Conservation (phyloP, 1,140 invertebrate species). For the Ditylenchus dipsaci region DNA sequence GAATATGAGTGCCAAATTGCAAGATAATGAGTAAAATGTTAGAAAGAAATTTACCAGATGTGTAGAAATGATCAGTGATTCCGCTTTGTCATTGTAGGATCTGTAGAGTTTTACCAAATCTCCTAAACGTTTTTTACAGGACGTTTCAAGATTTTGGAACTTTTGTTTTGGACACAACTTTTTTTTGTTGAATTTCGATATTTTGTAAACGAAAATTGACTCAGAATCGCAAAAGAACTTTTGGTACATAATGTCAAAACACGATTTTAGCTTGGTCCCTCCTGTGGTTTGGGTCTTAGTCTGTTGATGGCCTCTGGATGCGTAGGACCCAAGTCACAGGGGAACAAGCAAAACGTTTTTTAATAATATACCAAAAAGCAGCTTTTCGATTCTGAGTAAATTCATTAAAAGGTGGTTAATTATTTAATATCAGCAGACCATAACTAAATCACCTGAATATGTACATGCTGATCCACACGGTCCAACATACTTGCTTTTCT, state of each 20-base stretch:
- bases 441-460: slow-evolving; percentile 21
- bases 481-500: slow-evolving; percentile 31
- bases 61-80: slow-evolving; percentile 50
- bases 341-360: not conserved
- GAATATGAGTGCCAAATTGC: not conserved
- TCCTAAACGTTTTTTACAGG: slow-evolving; percentile 32
- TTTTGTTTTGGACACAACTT: too few species aligned
- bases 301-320: too few species aligned
- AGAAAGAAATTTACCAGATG: slow-evolving; percentile 17
- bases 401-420: too few species aligned
- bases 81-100: slow-evolving; percentile 40
- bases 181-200: not conserved
- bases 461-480: slow-evolving; percentile 32
- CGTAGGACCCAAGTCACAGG: not conserved
- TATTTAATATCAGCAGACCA: too few species aligned
- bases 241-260: too few species aligned
- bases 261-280: too few species aligned
- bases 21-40: not conserved
- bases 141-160: too few species aligned
- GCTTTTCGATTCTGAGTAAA: not conserved
- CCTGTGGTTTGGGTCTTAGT: too few species aligned
- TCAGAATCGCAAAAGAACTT: too few species aligned
- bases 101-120: slow-evolving; percentile 35
- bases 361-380: not conserved
- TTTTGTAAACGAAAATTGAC: not conserved